These are phyloP conservation scores for Sclerodermus sp. DNA, from an alignment of 2,888 invertebrate genomes.

Conservation along the genomic window DNA sequence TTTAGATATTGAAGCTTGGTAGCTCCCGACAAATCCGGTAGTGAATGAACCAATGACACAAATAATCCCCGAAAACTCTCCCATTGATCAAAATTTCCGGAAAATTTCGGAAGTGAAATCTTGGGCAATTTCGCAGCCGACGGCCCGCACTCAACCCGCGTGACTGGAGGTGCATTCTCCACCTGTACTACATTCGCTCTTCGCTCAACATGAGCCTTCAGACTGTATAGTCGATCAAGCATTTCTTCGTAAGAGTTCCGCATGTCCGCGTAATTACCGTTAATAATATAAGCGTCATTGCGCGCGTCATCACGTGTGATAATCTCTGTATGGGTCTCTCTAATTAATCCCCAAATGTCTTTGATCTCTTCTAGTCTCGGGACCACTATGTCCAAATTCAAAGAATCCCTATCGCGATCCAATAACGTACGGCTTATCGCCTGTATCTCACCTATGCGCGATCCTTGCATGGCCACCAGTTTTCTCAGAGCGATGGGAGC, in stretches of 20 bases:
- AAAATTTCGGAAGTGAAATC: slow-evolving; percentile 10
- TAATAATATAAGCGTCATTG: too few relatives aligned
- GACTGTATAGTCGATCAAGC: background rate
- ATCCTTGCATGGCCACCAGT: too few relatives aligned
- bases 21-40: slow-evolving; percentile 3
- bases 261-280: slow-evolving; percentile 4
- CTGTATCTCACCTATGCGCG: too few relatives aligned
- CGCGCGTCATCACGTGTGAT: slow-evolving; percentile 2
- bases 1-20: slow-evolving; percentile 11
- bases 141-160: background rate
- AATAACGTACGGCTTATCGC: too few relatives aligned
- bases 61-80: slow-evolving; percentile 12
- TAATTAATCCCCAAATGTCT: slow-evolving; percentile 4
- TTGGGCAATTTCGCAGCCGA: slow-evolving; percentile 6
- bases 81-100: background rate
- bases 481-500: too few relatives aligned
- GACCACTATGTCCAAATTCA: too few relatives aligned
- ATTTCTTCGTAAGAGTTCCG: background rate
- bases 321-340: slow-evolving; percentile 4
- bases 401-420: too few relatives aligned
- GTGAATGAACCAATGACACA: slow-evolving; percentile 7
- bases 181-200: too few relatives aligned
- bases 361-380: too few relatives aligned
- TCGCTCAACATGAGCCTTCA: background rate
- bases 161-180: background rate